Evolutionary conservation across 1,140 invertebrate genomes (phyloP).

Genomic region (Arion vulgaris): DNA sequence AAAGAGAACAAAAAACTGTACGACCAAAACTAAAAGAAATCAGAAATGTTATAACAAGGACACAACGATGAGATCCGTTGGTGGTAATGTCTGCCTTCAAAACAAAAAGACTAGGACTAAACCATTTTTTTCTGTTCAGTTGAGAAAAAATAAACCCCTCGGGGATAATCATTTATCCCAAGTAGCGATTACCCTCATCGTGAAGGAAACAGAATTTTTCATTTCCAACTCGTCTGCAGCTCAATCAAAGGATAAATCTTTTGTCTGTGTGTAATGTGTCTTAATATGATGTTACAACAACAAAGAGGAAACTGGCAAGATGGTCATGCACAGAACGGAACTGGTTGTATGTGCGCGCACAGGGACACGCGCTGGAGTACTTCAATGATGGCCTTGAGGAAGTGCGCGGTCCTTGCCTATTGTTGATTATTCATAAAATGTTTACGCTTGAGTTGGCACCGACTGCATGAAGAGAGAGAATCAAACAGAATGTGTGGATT

Average conservation of each 20-base stretch:
- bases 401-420: background rate
- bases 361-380: background rate
- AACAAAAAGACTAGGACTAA: background rate
- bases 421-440: background rate
- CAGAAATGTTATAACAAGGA: background rate
- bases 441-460: background rate
- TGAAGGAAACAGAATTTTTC: background rate
- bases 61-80: background rate
- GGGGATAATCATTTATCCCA: background rate
- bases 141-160: background rate
- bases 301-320: background rate
- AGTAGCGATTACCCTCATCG: conserved; percentile 6
- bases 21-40: background rate
- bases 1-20: background rate
- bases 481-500: background rate
- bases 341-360: background rate
- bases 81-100: background rate
- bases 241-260: background rate
- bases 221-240: background rate
- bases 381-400: background rate
- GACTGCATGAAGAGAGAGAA: background rate
- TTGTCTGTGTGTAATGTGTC: conserved; percentile 9
- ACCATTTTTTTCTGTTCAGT: background rate
- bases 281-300: background rate
- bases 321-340: conserved; percentile 1